phyloP scores from a whole-genome alignment of 1,140 invertebrate species.

The Drosophila repletoides region DNA sequence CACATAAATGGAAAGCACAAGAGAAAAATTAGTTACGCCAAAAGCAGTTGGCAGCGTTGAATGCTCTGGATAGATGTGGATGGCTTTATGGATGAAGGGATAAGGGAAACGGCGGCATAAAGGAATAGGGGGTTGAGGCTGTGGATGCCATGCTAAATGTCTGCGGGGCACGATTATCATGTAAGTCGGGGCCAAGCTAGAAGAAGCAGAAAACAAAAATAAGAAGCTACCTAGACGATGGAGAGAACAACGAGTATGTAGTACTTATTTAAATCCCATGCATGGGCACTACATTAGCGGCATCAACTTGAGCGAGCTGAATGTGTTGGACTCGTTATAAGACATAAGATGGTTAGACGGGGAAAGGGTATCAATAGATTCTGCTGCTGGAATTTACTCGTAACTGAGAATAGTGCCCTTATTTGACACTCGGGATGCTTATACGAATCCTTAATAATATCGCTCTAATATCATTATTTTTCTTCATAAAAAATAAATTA shows the following conservation, averaged over 20 bases:
- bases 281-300: conserved; percentile 23
- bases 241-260: neutral
- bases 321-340: conserved; percentile 32
- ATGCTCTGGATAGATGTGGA: conserved; percentile 35
- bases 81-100: conserved; percentile 8
- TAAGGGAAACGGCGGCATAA: no score
- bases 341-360: neutral
- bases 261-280: conserved; percentile 11
- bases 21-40: conserved; percentile 79
- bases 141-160: conserved; percentile 72
- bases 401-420: no score
- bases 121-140: conserved; percentile 9
- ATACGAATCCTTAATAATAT: no score
- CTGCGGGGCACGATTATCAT: conserved; percentile 73
- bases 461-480: no score
- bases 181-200: conserved; percentile 20
- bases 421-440: no score
- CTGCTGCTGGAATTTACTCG: no score
- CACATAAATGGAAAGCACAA: conserved; percentile 55
- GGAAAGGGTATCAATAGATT: neutral
- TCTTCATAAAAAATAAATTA: no score
- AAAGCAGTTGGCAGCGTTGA: conserved; percentile 56
- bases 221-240: neutral
- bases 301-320: conserved; percentile 4
- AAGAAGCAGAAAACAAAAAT: no score